Base-by-base conservation (phyloP, 2,888 invertebrate species). In the Fabriciana adippe region DNA sequence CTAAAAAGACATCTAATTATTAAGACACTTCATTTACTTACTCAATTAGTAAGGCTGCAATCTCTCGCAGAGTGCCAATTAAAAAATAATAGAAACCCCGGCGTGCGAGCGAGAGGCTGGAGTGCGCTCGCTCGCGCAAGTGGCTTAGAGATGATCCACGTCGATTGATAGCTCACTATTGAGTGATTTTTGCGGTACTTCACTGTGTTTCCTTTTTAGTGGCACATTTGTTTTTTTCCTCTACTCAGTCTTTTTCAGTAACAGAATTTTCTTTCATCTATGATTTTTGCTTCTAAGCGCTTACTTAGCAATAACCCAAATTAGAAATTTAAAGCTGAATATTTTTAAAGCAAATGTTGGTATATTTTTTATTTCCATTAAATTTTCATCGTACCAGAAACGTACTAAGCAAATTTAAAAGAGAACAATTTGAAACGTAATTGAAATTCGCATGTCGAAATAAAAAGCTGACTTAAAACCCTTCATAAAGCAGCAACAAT, bases 21-120 rank as follows among this genome's bases (percentile, higher is more conserved):
- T 89, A 86, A 88, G 86, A 87, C 86, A 89, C 89, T 90, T 89
- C 85, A 89, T 90, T 89, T 90, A 89, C 85, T 90, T 88, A 88
- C 84, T 89, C 89, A 91, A 91, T 90, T 89, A 90, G 86, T 81
- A 87, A 86, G 85, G 83, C 84, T 85, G 85, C 84, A 82, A 86
- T 86, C 85, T 84, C 84, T 80, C 80, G 80, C 76, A 73, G 81
- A 92, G 91, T 89, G 86, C 90, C 92, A 92, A 92, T 92, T 92
- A 92, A 92, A 91, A 91, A 89, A 89, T 88, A 88, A 90, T 87
- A 86, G 88, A 85, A 81, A 78, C 81, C 84, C 81, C 81, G 75
- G 77, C 76, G 85, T 85, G 84, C 80, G 81, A 87, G 85, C 75
- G 86, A 84, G 83, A 88, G 76, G 76, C 73, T 79, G 67, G 78